phyloP scores from a whole-genome alignment of 2,113 vertebrate species.

The Solenodon paradoxus region DNA sequence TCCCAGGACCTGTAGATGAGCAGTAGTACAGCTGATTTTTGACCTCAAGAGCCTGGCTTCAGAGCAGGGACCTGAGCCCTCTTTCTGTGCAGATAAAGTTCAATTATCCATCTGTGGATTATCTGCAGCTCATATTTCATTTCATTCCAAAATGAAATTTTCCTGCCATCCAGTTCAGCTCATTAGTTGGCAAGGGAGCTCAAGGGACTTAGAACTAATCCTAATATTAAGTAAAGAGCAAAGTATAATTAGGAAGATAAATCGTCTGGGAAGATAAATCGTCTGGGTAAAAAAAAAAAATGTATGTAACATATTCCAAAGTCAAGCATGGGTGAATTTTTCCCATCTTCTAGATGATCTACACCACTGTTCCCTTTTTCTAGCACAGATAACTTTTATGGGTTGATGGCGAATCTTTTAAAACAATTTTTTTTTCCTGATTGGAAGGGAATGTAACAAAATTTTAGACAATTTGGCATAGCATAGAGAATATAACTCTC shows the following conservation, averaged over 20 bases:
- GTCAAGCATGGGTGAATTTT: conserved; percentile 15
- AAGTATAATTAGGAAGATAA: conserved; percentile 66
- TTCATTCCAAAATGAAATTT: neutral
- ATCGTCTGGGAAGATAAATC: conserved; percentile 66
- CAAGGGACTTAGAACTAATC: conserved; percentile 64
- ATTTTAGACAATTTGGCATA: conserved; percentile 22
- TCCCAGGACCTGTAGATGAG: neutral
- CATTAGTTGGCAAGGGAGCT: conserved; percentile 46
- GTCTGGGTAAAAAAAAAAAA: conserved; percentile 2
- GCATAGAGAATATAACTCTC: neutral
- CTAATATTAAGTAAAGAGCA: conserved; percentile 67
- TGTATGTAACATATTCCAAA: conserved; percentile 27
- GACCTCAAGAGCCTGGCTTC: neutral
- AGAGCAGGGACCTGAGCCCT: neutral
- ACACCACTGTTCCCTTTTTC: neutral
- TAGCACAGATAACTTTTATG: neutral
- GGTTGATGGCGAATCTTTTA: neutral
- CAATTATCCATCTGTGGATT: neutral
- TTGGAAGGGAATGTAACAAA: neutral
- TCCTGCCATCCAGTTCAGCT: conserved; percentile 37
- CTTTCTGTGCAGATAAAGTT: neutral
- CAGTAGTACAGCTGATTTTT: neutral
- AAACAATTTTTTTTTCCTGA: neutral
- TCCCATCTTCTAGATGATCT: neutral
- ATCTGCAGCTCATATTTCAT: neutral